Evolutionary conservation across 2,888 invertebrate species (phyloP).

Genomic region (Thereva nobilitata): DNA sequence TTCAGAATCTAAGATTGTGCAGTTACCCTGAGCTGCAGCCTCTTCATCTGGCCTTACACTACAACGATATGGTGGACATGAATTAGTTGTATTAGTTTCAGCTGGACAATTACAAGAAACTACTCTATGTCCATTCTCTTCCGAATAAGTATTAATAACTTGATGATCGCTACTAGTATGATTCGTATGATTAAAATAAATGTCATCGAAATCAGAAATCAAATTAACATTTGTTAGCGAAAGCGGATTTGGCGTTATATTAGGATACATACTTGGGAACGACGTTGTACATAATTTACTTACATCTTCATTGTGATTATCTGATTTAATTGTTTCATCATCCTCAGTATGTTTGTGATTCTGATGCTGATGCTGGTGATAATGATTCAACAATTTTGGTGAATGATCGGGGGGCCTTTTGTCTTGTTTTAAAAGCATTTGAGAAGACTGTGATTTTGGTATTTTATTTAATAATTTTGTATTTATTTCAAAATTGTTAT

Average conservation of each 20-base stretch:
- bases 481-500: conserved; percentile 11
- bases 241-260: conserved; percentile 1
- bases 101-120: too few species aligned
- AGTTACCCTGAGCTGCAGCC: neutral
- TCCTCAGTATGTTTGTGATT: conserved; percentile 3
- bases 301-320: conserved; percentile 30
- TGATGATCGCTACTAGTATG: neutral
- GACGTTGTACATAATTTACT: conserved; percentile 27
- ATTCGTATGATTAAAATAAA: neutral
- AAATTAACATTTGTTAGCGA: conserved; percentile 10
- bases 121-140: too few species aligned
- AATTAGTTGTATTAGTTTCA: neutral
- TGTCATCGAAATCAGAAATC: too few species aligned
- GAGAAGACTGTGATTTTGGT: neutral
- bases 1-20: neutral
- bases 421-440: conserved; percentile 7
- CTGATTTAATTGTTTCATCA: neutral
- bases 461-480: conserved; percentile 12
- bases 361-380: conserved; percentile 1
- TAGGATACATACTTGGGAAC: conserved; percentile 7
- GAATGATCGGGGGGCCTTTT: neutral
- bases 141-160: neutral
- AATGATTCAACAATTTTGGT: conserved; percentile 6
- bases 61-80: conserved; percentile 1
- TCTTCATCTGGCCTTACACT: neutral